Base-by-base conservation (phyloP, 92 coral and sea anemone species). In the Desmophyllum pertusum region DNA sequence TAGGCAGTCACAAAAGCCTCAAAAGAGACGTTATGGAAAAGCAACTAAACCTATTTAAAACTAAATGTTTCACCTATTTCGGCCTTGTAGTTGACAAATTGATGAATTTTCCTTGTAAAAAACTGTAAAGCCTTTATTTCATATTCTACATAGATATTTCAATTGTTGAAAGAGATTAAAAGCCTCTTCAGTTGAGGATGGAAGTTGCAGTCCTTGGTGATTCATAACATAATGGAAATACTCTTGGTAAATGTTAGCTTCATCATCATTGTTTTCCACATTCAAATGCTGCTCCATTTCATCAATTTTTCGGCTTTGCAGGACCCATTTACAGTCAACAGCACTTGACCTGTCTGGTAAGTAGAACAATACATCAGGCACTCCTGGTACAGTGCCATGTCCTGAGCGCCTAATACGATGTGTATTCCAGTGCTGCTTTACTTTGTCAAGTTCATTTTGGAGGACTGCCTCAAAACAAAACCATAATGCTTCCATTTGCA, bases 351-450 rank as follows among this genome's bases (percentile, higher is more conserved):
- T 64, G 62, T 92, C 90, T 46, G 92, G 90, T 70, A 92, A 87
- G 81, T 66, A 86, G 63, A 73, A 86, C 75, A 92, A 80, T 78
- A 89, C 75, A 50, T 92, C 92, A 48, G 95, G 92, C 25, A 89
- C 87, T 39, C 93, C 95, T 45, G 95, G 76, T 59, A 92, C 86
- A 76, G 95, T 81, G 70, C 80, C 92, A 86, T 89, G 91, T 3
- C 90, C 70, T 74, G 91, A 87, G 38, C 66, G 48, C 27, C 93
- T 86, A 40, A 89, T 92, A 77, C 82, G 81, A 79, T 92, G 93
- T 55, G 77, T 86, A 77, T 89, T 92, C 95, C 93, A 92, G 50
- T 92, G 93, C 61, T 78, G 87, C 70, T 74, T 84, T 73, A 92
- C 93, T 45, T 89, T 87, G 48, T 92, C 88, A 52, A 92, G 92